Percentiles rank a stretch among this genome's conserved stretches.
Evolutionary conservation across 2,797 vertebrate species (phyloP).

Genomic region (Megalops cyprinoides): DNA sequence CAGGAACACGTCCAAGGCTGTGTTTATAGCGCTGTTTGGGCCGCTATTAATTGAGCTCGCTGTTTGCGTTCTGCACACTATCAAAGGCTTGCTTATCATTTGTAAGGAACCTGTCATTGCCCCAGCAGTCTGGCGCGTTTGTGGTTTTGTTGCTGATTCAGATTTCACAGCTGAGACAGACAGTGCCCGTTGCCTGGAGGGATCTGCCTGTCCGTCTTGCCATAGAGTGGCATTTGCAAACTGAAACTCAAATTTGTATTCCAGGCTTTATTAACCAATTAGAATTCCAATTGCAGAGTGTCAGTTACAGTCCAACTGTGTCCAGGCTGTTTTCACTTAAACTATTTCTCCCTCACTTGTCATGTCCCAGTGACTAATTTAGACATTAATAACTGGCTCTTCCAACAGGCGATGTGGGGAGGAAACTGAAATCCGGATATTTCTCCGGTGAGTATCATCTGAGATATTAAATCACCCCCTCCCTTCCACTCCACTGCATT

Average conservation of each 20-base stretch:
- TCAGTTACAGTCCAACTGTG: slow-evolving; percentile 28
- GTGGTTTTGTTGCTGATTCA: background rate
- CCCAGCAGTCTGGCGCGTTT: background rate
- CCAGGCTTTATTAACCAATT: slow-evolving; percentile 41
- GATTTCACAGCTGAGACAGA: background rate
- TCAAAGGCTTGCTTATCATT: slow-evolving; percentile 1
- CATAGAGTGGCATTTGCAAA: background rate
- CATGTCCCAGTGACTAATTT: slow-evolving; percentile 62
- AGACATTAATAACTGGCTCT: slow-evolving; percentile 63
- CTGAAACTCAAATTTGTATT: slow-evolving; percentile 39
- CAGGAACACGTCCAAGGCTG: background rate
- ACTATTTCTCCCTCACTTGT: slow-evolving; percentile 56
- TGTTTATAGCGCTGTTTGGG: background rate
- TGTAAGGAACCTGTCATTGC: slow-evolving; percentile 8
- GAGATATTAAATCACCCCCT: slow-evolving; percentile 13
- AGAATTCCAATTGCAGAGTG: slow-evolving; percentile 48
- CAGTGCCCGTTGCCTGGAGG: background rate
- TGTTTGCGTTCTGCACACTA: background rate
- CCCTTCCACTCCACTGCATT: background rate
- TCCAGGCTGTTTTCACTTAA: slow-evolving; percentile 59
- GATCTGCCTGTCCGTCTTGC: background rate
- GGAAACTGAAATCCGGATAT: slow-evolving; percentile 48
- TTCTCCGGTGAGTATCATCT: slow-evolving; percentile 39
- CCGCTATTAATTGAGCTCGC: background rate
- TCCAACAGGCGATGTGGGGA: slow-evolving; percentile 49